These are phyloP conservation scores for Setophaga petechia DNA, from an alignment of 2,113 vertebrate species.

Conservation along the genomic window DNA sequence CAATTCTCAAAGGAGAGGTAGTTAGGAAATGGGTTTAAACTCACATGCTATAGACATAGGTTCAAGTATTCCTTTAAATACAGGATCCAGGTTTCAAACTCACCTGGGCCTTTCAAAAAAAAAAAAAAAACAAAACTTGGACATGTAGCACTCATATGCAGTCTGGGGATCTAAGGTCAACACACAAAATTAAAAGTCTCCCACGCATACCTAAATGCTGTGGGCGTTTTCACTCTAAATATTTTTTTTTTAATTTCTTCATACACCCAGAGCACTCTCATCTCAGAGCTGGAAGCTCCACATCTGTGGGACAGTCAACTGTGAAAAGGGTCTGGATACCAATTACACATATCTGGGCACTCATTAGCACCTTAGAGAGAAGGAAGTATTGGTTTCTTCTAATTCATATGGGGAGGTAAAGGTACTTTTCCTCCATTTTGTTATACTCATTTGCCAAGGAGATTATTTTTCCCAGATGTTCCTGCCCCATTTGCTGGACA, in stretches of 20 bases:
- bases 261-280: neutral
- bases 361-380: neutral
- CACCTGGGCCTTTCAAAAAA: neutral
- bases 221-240: neutral
- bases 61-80: neutral
- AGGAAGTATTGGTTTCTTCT: neutral
- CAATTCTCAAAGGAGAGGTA: neutral
- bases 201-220: neutral
- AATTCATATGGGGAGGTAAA: neutral
- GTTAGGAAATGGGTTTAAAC: neutral
- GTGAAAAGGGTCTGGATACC: neutral
- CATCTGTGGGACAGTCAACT: neutral
- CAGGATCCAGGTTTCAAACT: neutral
- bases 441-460: neutral
- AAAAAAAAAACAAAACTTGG: neutral
- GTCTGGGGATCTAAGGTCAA: neutral
- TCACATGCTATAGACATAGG: fast-evolving
- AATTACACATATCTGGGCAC: neutral
- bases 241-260: neutral
- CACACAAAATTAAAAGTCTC: neutral
- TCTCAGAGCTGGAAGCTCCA: neutral
- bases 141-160: neutral
- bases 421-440: neutral
- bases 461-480: neutral
- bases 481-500: neutral